These are phyloP conservation scores for Lutjanus erythropterus DNA, from an alignment of 2,113 vertebrate species.

Conservation along the genomic window DNA sequence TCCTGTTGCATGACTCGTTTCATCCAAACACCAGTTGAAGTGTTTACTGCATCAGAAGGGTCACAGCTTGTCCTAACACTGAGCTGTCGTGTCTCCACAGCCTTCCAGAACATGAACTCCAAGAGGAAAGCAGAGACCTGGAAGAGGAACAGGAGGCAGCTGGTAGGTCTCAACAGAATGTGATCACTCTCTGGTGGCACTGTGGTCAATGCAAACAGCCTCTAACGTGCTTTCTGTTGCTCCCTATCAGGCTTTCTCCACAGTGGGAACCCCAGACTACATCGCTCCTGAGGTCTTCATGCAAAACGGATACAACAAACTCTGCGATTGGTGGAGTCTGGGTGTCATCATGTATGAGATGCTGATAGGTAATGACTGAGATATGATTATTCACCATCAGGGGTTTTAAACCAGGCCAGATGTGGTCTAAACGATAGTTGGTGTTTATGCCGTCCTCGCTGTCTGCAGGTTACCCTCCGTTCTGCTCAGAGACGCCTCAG, in stretches of 20 bases:
- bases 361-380: slow-evolving; percentile 90
- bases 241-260: slow-evolving; percentile 91
- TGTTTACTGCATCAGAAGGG: background rate
- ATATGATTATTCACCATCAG: background rate
- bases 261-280: slow-evolving; percentile 97
- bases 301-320: slow-evolving; percentile 98
- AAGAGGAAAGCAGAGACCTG: slow-evolving; percentile 99
- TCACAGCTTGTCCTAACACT: background rate
- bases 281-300: slow-evolving; percentile 98
- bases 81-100: slow-evolving; percentile 63
- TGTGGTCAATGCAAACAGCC: background rate
- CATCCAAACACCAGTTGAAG: background rate
- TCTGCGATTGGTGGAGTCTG: slow-evolving; percentile 98
- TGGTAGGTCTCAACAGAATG: slow-evolving; percentile 84
- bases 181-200: background rate
- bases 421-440: background rate
- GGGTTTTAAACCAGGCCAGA: background rate
- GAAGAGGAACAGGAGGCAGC: slow-evolving; percentile 96
- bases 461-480: slow-evolving; percentile 93
- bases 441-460: background rate
- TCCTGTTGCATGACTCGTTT: background rate
- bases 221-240: background rate
- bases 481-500: slow-evolving; percentile 98
- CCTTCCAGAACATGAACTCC: slow-evolving; percentile 99
- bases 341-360: slow-evolving; percentile 99